Evolutionary conservation across 2,113 vertebrate species (phyloP).

Genomic region (Perca fluviatilis): DNA sequence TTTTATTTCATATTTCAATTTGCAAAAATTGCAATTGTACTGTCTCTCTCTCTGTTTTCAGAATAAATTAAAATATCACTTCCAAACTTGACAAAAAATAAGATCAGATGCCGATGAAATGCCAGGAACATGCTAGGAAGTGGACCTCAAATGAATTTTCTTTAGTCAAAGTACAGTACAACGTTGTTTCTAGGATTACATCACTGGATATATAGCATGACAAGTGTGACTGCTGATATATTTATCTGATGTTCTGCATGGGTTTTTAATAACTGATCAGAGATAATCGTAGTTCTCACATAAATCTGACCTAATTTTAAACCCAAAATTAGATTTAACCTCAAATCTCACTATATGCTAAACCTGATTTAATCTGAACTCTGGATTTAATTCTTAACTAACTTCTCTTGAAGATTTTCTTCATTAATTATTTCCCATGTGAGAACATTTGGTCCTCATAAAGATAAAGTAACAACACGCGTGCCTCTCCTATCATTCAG

Average conservation of each 20-base stretch:
- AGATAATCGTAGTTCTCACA: background rate
- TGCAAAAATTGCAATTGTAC: background rate
- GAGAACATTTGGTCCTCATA: background rate
- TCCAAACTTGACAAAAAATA: too few species aligned
- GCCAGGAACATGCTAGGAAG: too few species aligned
- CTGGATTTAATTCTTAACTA: background rate
- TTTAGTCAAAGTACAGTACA: too few species aligned
- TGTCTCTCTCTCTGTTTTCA: background rate
- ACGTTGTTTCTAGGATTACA: background rate
- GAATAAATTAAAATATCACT: too few species aligned
- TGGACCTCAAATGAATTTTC: too few species aligned
- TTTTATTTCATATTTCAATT: background rate
- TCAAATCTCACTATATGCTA: too few species aligned
- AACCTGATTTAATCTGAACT: background rate
- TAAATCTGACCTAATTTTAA: background rate
- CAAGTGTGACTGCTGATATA: background rate
- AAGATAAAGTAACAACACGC: background rate
- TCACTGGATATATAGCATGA: background rate
- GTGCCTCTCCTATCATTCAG: background rate
- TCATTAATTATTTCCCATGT: background rate
- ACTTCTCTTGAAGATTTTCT: background rate
- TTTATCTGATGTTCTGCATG: background rate
- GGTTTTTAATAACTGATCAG: background rate
- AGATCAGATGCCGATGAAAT: too few species aligned
- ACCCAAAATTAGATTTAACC: too few species aligned